These are phyloP conservation scores for Nibea albiflora DNA, from an alignment of 2,113 vertebrate species.

Conservation along the genomic window DNA sequence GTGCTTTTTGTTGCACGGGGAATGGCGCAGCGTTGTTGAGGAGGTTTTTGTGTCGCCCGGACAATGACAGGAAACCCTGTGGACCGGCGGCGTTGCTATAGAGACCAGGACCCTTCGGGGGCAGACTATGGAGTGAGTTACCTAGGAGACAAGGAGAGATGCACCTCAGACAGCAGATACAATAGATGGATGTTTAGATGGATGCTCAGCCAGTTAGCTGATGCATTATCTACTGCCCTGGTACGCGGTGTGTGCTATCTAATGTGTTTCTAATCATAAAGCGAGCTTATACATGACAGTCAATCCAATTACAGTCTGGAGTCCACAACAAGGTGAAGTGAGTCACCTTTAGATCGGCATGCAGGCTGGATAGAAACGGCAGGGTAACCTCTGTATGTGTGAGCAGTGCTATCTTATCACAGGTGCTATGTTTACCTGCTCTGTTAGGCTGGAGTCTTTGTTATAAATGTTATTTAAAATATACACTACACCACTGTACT, in stretches of 20 bases:
- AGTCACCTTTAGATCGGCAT: constrained; percentile 50
- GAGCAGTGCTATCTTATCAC: neutral
- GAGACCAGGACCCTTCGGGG: constrained; percentile 84
- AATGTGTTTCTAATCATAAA: constrained; percentile 47
- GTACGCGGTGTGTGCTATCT: constrained; percentile 7
- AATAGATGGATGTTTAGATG: constrained; percentile 57
- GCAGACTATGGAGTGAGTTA: constrained; percentile 80
- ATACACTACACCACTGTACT: neutral
- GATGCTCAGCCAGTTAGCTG: constrained; percentile 47
- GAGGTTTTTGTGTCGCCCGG: constrained; percentile 91
- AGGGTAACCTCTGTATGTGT: constrained; percentile 4
- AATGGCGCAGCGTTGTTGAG: constrained; percentile 93
- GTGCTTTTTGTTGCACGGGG: constrained; percentile 83
- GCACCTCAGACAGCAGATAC: constrained; percentile 70
- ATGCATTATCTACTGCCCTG: constrained; percentile 47
- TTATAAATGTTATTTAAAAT: neutral
- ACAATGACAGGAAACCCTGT: constrained; percentile 86
- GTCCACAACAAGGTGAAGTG: constrained; percentile 41
- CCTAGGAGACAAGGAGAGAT: constrained; percentile 80
- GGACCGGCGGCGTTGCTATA: constrained; percentile 92
- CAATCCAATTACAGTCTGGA: constrained; percentile 34
- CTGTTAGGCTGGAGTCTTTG: neutral
- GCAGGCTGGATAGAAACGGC: neutral
- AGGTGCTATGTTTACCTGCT: neutral
- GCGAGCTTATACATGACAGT: constrained; percentile 7